Evolutionary conservation across 30 jellyfish, hydroid and myxozoan genomes (phyloP), one percentile per base, ranked within the genome.

Genomic region (Aurelia aurita complex sp. Pacific): DNA sequence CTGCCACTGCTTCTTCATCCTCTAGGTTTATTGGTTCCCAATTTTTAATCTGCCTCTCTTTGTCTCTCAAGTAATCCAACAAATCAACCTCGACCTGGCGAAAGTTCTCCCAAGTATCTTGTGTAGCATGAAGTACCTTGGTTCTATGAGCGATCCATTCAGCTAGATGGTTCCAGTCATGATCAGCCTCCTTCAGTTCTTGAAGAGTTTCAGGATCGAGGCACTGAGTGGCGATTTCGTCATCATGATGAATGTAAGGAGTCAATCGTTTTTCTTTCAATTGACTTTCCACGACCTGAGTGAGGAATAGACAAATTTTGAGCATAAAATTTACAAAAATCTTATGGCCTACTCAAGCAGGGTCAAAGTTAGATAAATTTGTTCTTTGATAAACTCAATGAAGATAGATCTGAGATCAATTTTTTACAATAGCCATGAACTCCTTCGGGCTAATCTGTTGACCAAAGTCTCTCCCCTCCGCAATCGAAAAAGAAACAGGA

Each of bases 11-110:
- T 34, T 90, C 86, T 19, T 79, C 94, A 61, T 95, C 99, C 61
- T 95, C 97, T 69, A 95, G 71, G 65, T 95, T 92, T 43, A 95
- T 52, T 29, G 95, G 97, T 46, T 85, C 90, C 95, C 93, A 90
- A 42, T 67, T 77, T 65, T 73, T 76, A 23, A 90, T 60, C 69
- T 76, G 86, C 70, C 81, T 69, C 77, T 95, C 98, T 15, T 85
- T 95, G 66, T 89, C 96, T 55, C 92, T 69, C 85, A 95, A 65
- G 54, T 77, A 90, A 38, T 95, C 97, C 77, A 90, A 74, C 80
- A 95, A 70, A 66, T 89, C 96, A 29, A 85, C 82, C 64, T 90
- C 96, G 38, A 67, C 74, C 43, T 87, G 93, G 35, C 88, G 89
- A 84, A 89, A 95, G 32, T 73, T 69, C 9, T 90, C 97, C 99